Evolutionary conservation across 2,113 vertebrate species (phyloP).

Genomic region (Halichoerus grypus): DNA sequence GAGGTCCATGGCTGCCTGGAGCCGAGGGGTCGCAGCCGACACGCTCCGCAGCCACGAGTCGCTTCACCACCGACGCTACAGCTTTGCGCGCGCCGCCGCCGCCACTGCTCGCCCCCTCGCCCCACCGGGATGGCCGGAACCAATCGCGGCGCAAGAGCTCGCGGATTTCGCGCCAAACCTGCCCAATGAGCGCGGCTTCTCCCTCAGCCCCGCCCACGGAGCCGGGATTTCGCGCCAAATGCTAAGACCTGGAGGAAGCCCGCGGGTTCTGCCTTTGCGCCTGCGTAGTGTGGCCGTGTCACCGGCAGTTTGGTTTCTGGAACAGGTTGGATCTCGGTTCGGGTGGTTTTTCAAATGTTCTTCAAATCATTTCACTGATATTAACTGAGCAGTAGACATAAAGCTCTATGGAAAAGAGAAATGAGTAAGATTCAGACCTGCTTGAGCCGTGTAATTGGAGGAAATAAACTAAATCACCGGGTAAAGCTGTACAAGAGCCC

Average conservation of each 20-base stretch:
- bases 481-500: neutral
- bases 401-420: neutral
- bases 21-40: accelerated
- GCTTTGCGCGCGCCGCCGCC: slow-evolving; percentile 56
- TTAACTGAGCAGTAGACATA: neutral
- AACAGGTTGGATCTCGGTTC: accelerated
- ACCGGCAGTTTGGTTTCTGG: accelerated
- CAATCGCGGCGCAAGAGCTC: slow-evolving; percentile 20
- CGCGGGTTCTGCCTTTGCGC: neutral
- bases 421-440: neutral
- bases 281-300: neutral
- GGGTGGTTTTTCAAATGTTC: neutral
- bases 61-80: neutral
- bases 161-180: slow-evolving; percentile 90
- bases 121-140: neutral
- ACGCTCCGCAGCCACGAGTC: accelerated
- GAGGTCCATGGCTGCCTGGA: slow-evolving; percentile 78
- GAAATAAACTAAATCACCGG: neutral
- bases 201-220: slow-evolving; percentile 82
- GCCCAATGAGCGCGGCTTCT: slow-evolving; percentile 79
- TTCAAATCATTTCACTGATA: neutral
- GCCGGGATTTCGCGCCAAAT: slow-evolving; percentile 85
- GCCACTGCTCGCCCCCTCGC: neutral
- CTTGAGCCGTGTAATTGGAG: neutral
- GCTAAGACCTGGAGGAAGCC: neutral